A percentile compares a stretch with the other conserved stretches of the same genome.
phyloP scores from a whole-genome alignment of 2,113 vertebrate species.

The Danionella cerebrum region DNA sequence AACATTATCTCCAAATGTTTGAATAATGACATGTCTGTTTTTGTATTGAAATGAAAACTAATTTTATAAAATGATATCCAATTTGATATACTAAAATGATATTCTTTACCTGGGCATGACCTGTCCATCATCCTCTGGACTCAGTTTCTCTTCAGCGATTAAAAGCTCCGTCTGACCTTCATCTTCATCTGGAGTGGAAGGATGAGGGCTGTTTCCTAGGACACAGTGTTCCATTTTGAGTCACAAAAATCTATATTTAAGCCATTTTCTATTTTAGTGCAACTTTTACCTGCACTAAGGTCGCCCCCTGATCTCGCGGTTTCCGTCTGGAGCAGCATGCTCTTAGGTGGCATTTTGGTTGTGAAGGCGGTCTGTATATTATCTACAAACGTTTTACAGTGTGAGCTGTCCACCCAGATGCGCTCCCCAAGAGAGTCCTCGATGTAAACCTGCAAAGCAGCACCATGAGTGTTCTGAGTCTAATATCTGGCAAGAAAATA shows the following conservation, averaged over 20 bases:
- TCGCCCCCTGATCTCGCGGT: conserved; percentile 76
- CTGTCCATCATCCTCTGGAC: conserved; percentile 90
- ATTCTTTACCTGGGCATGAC: conserved; percentile 83
- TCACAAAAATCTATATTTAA: too few relatives aligned
- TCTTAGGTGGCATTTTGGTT: conserved; percentile 93
- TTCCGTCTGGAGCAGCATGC: conserved; percentile 86
- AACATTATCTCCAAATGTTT: too few relatives aligned
- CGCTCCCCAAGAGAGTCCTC: conserved; percentile 94
- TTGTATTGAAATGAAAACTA: too few relatives aligned
- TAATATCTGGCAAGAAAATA: too few relatives aligned
- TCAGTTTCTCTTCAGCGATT: conserved; percentile 95
- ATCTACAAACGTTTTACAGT: conserved; percentile 94
- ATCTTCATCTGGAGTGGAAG: conserved; percentile 91
- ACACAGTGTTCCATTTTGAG: not conserved
- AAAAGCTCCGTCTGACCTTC: conserved; percentile 90
- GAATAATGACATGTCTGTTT: too few relatives aligned
- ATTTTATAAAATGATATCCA: not conserved
- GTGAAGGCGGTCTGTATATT: conserved; percentile 95
- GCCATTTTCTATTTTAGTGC: too few relatives aligned
- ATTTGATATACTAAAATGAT: not conserved
- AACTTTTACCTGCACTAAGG: conserved; percentile 93
- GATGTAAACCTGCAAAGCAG: conserved; percentile 80
- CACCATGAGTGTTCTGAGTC: too few relatives aligned
- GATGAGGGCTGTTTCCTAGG: conserved; percentile 91
- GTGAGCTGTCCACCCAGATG: conserved; percentile 96